A percentile compares a stretch with the other conserved stretches of the same genome.
These are phyloP conservation scores for Clinocottus analis DNA, from an alignment of 2,113 vertebrate genomes.

Conservation along the genomic window DNA sequence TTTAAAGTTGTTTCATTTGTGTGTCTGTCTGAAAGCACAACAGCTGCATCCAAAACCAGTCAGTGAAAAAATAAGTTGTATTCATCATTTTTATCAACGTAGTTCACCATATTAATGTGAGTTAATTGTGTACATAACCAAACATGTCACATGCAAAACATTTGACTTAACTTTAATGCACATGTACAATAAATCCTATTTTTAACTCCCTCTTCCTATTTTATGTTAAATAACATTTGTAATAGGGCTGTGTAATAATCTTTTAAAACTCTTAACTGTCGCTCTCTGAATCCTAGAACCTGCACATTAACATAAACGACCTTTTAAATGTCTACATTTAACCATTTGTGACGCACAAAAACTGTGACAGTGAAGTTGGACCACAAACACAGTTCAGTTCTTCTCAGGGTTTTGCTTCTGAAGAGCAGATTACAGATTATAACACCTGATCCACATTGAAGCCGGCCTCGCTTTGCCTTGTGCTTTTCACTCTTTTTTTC, in stretches of 20 bases:
- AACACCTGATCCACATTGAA: constrained; percentile 20
- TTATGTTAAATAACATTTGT: background rate
- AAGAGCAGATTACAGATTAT: constrained; percentile 18
- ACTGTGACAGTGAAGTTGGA: background rate
- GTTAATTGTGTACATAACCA: background rate
- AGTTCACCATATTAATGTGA: background rate
- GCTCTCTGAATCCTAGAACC: background rate
- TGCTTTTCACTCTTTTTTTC: background rate
- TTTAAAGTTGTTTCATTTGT: constrained; percentile 21
- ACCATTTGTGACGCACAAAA: background rate
- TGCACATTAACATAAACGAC: background rate
- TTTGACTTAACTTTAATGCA: background rate
- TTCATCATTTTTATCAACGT: background rate
- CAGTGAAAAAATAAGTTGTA: background rate
- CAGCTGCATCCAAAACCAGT: constrained; percentile 24
- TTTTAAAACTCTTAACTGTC: background rate
- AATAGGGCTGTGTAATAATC: background rate
- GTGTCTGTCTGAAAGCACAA: constrained; percentile 26
- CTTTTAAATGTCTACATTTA: background rate
- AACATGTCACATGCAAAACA: background rate
- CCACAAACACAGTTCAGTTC: background rate
- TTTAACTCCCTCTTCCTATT: background rate
- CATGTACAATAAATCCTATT: too few species aligned
- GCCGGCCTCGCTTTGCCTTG: background rate
- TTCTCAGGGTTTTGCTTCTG: constrained; percentile 14